A percentile compares a stretch with the other conserved stretches of the same genome.
phyloP scores from a whole-genome alignment of 2,113 vertebrate genomes.

The Girardinichthys multiradiatus region DNA sequence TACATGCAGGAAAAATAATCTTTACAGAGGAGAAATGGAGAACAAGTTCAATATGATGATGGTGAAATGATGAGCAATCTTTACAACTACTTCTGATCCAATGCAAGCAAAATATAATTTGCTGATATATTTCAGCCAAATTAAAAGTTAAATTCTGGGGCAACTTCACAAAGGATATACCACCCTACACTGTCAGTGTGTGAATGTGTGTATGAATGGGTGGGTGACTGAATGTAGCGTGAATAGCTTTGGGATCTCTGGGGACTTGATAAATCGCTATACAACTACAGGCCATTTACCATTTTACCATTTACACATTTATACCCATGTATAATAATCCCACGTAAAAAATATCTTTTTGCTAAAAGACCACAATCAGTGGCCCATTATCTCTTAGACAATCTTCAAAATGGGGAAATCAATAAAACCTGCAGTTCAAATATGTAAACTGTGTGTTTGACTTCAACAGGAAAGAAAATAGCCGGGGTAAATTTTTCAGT shows the following conservation, averaged over 20 bases:
- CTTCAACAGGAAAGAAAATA: not conserved
- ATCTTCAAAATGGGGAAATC: not conserved
- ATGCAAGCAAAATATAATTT: not conserved
- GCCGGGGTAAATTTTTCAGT: not conserved
- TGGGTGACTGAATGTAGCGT: no score
- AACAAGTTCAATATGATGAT: constrained; percentile 17
- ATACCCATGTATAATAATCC: no score
- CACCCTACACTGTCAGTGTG: no score
- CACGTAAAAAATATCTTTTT: no score
- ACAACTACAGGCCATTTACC: no score
- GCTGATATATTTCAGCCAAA: not conserved
- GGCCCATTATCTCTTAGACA: not conserved
- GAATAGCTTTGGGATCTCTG: no score
- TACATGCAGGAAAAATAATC: constrained; percentile 18
- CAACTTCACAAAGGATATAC: not conserved
- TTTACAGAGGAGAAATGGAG: constrained; percentile 31
- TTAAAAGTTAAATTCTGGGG: not conserved
- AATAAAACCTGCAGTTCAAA: not conserved
- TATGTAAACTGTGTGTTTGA: not conserved
- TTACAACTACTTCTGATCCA: constrained; percentile 13
- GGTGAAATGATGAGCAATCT: constrained; percentile 17
- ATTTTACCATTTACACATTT: no score
- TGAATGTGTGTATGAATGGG: no score
- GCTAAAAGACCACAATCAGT: not conserved
- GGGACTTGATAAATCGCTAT: no score